Evolutionary conservation across 1,140 invertebrate genomes (phyloP), one percentile per base, ranked within the genome.

Genomic region (Drosophila ananassae): DNA sequence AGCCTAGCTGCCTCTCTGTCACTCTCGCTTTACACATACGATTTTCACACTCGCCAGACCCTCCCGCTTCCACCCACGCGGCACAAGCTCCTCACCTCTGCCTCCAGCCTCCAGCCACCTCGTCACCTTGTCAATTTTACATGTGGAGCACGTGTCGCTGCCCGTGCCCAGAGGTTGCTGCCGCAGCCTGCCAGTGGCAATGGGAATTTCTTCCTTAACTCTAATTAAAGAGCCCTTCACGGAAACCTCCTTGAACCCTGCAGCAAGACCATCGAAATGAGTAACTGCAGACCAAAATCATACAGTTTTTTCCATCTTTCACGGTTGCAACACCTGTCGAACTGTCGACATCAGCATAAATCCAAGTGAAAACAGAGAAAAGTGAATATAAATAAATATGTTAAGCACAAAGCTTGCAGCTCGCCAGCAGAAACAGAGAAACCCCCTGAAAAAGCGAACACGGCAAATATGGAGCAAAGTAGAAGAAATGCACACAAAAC

Each of bases 261-360:
- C 48, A 30, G 9, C 64, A 41, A 17, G 13, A 47, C 28, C 32
- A 32, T 12, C 61, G 30, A 54, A 66, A 66, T 50, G 44, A 17
- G 46, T 62, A 63, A 41, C 58, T 17, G 17, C 57, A 13, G 17
- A 28, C 37, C 21, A 21, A 22, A 17, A 17, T 0, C 17, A 17
- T 17, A 17, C 17, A 17, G 17, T 17, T 17, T 17, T 67, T 48
- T 30, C 50, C 53, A 51, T 30, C 28, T 73, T 59, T 67, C 69
- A 74, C 44, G 63, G 76, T 79, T 69, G 77, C 77, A 79, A 79
- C 77, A 79, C 77, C 71, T 79, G 77, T 53, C 63, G 51, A 74
- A 69, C 30, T 63, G 77, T 79, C 51, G 44, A 21, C 62, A 79
- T 79, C 77, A 71, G 77, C 77, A 79, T 75, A 50, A 74, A 79